Percentiles rank a stretch among this genome's conserved stretches.
Conservation (phyloP, 2,888 invertebrate species). For the Metellina segmentata region DNA sequence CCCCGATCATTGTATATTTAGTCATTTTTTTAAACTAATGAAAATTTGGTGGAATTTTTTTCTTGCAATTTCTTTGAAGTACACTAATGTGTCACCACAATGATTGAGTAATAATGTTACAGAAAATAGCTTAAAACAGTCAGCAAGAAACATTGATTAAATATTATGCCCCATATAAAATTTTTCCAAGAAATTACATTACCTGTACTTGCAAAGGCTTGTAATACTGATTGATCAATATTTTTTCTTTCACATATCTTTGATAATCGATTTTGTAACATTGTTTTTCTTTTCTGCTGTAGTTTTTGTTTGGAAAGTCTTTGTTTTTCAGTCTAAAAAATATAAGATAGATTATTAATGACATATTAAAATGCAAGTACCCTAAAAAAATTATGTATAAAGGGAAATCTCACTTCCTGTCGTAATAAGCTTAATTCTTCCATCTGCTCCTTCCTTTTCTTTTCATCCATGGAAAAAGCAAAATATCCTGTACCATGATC, state of each 20-base stretch:
- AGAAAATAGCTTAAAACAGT: too few species aligned
- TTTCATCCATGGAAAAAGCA: slow-evolving; percentile 92
- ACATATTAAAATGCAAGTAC: neutral
- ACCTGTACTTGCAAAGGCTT: slow-evolving; percentile 49
- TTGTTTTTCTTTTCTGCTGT: slow-evolving; percentile 62
- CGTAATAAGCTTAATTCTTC: slow-evolving; percentile 87
- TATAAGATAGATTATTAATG: neutral
- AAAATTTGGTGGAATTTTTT: too few species aligned
- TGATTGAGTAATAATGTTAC: too few species aligned
- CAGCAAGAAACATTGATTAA: too few species aligned
- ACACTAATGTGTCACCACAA: too few species aligned
- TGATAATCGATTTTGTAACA: slow-evolving; percentile 62
- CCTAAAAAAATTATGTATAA: neutral
- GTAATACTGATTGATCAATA: slow-evolving; percentile 60
- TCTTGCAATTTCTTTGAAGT: too few species aligned
- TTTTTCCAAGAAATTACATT: neutral
- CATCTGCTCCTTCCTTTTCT: slow-evolving; percentile 89
- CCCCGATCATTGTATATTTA: too few species aligned
- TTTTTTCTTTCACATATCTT: slow-evolving; percentile 74
- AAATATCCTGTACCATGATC: slow-evolving; percentile 96
- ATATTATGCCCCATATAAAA: neutral
- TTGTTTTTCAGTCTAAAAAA: slow-evolving; percentile 60
- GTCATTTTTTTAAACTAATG: too few species aligned
- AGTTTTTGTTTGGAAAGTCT: slow-evolving; percentile 34
- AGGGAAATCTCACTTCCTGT: slow-evolving; percentile 79